phyloP scores from a whole-genome alignment of 1,140 invertebrate species.

The Dryas iulia region DNA sequence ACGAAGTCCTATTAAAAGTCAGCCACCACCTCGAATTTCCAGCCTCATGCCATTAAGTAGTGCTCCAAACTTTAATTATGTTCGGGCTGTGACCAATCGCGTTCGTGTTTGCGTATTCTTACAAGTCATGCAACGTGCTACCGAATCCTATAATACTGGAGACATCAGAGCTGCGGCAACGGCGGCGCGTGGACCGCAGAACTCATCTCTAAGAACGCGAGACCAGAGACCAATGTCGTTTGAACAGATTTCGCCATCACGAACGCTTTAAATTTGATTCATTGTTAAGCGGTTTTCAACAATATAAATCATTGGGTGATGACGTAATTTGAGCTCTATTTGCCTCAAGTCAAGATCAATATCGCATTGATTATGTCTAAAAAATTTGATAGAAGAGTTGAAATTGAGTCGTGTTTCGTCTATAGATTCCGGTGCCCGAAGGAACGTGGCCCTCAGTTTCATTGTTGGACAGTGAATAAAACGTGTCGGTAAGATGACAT shows the following conservation, averaged over 20 bases:
- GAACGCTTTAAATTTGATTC: conserved; percentile 51
- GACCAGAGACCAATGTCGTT: conserved; percentile 53
- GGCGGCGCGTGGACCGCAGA: conserved; percentile 23
- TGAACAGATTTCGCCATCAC: conserved; percentile 28
- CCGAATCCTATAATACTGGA: conserved; percentile 65
- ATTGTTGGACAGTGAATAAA: conserved; percentile 74
- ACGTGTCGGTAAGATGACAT: conserved; percentile 72
- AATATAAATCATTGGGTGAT: conserved; percentile 43
- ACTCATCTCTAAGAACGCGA: conserved; percentile 47
- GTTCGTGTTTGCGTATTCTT: conserved; percentile 74
- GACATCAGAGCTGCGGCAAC: conserved; percentile 38
- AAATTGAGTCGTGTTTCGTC: conserved; percentile 67
- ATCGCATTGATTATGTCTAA: conserved; percentile 39
- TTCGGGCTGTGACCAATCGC: conserved; percentile 78
- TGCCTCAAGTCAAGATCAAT: conserved; percentile 47
- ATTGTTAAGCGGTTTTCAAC: conserved; percentile 55
- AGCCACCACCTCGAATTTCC: conserved; percentile 75
- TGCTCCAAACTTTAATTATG: conserved; percentile 80
- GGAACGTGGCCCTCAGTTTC: conserved; percentile 70
- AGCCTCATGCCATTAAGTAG: conserved; percentile 76
- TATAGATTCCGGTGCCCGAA: conserved; percentile 59
- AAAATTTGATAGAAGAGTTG: conserved; percentile 54
- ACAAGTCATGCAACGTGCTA: conserved; percentile 78
- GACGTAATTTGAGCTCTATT: conserved; percentile 69
- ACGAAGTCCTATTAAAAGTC: conserved; percentile 78